Evolutionary conservation across 2,797 vertebrate genomes (phyloP), one percentile per base, ranked within the genome.

Genomic region (Eulemur coronatus): DNA sequence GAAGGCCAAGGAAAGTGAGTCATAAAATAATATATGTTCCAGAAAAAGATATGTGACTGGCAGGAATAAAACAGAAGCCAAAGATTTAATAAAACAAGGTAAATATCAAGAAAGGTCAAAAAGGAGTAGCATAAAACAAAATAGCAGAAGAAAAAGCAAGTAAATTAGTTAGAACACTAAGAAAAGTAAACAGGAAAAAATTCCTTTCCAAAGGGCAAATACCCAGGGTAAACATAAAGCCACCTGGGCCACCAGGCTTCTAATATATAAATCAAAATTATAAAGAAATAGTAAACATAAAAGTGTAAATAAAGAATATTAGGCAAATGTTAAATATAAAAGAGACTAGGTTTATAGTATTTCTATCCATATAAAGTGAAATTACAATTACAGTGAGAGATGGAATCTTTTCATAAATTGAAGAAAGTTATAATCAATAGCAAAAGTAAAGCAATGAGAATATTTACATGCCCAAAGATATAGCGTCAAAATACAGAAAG

Each of bases 171-270:
- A 91, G 91, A 89, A 85, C 41, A 89, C 82, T 81, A 95, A 91
- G 91, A 89, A 97, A 91, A 78, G 30, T 59, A 95, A 96, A 85
- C 17, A 38, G 10, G 33, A 76, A 96, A 94, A 69, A 80, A 86
- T 28, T 88, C 12, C 28, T 93, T 85, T 86, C 48, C 75, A 69
- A 93, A 86, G 26, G 28, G 20, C 50, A 96, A 85, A 91, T 46
- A 84, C 13, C n/a, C 59, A 70, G 7, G 7, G 20, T n/a, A 96
- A 88, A 48, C 10, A 81, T 38, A 69, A 65, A 95, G 80, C n/a
- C 57, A 52, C 43, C 20, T 35, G 81, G 12, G 11, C 18, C 75
- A 38, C 65, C 12, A 69, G 61, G 46, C 10, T 95, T 17, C 46
- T 52, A 65, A 86, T 26, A 70, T 14, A 55, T 75, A 86, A 93